Base-by-base conservation (phyloP, 2,888 invertebrate genomes). In the Tenodera sinensis region DNA sequence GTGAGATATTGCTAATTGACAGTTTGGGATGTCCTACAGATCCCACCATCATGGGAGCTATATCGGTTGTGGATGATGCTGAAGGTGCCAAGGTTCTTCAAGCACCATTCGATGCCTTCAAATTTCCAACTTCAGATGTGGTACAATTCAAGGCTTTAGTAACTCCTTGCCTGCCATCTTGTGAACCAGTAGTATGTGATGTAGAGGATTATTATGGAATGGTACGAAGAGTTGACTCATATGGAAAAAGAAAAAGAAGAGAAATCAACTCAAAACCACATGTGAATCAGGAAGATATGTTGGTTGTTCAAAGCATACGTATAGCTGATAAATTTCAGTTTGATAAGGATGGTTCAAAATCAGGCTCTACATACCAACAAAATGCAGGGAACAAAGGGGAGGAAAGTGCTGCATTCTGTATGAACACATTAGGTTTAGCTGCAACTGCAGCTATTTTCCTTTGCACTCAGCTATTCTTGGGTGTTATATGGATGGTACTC, bases 241-340 rank as follows among this genome's bases (percentile, higher is more conserved):
- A 96, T 93, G 98, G 98, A 90, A 96, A 96, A 92, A 96, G 96
- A 93, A 96, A 96, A 93, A 95, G 97, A 91, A 92, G 84, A 90
- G 91, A 84, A 90, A 91, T 82, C 90, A 91, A 83, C 90, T 91
- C 84, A 88, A 91, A 27, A 90, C 90, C 81, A 90, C 90, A 84
- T 28, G 88, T 14, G 7, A 90, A 91, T 28, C 89, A 90, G 47
- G 91, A 92, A 54, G 91, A 92, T 83, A 90, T 92, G 83, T 88
- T 92, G 34, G 91, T 92, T 9, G 91, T 92, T 88, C 92, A 92
- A 87, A 91, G 91, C 86, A 92, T 92, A 89, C 90, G 91, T 28
- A 92, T 92, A 71, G 91, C 92, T 0, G 92, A 92, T 85, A 91
- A 91, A 83, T 92, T 92, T 90, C 91, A 91, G 89, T 91, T 91